Base-by-base conservation (phyloP, 2,797 vertebrate species). In the Nothura maculosa region DNA sequence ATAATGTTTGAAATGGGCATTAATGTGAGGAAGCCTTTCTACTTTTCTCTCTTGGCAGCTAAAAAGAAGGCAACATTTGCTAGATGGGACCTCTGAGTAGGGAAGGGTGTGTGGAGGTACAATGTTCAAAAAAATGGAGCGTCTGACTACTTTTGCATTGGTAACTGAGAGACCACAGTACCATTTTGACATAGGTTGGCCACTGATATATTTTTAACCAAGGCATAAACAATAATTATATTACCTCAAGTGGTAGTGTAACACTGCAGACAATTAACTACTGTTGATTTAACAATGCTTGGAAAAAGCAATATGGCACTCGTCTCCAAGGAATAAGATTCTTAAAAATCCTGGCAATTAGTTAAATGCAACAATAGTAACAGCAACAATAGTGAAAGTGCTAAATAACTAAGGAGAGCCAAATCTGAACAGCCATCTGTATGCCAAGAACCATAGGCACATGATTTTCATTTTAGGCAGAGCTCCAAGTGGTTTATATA, bases 331-430 rank as follows among this genome's bases (percentile, higher is more conserved):
- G 89, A 95, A 89, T 60, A 91, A 85, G 94, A 78, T 54, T 87
- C 80, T 87, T 86, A 52, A 87, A 90, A 63, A 84, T 89, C 67
- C 62, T 86, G 85, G 92, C 73, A 89, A 92, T 93, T 91, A 85
- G 74, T 5, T 94, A 85, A 96, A 91, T 79, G 85, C 92, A 93
- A 77, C 47, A 91, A 88, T 60, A 93, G 89, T 90, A 93, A 87
- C 72, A 92, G 92, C 74, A 84, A 86, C 72, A 92, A 86, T 43
- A 81, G 52, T 50, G 27, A 48, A 94, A 94, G 87, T 85, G 64
- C 67, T 89, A 92, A 92, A 93, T 77, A 85, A 88, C 57, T 93
- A 76, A 79, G 42, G 52, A 19, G 18, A 91, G 95, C 27, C 54
- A 88, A 96, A 87, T 25, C 54, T 0, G 0, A 91, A 42, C 30